Base-by-base conservation (phyloP, 2,888 invertebrate genomes). In the Allolobophora icterica region DNA sequence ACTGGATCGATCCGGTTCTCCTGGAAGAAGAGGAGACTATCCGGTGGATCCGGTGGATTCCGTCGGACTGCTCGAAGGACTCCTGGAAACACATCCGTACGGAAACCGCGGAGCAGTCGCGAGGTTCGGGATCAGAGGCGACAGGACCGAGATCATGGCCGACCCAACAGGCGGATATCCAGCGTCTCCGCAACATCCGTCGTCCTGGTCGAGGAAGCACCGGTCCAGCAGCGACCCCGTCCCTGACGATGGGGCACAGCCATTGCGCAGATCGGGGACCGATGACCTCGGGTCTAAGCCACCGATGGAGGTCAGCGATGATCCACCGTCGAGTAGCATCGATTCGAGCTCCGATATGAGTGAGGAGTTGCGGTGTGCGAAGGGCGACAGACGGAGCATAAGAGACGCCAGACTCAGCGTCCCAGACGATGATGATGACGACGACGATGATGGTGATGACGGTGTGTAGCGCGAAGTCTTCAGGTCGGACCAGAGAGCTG, bases 61-160 rank as follows among this genome's bases (percentile, higher is more conserved):
- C 34, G 87, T 87, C 6, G 87, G 87, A 87, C 87, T 87, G 87
- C 87, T 87, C 87, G 87, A 87, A 19, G 87, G 87, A 87, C 87
- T 87, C 34, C 87, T 34, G 24, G 87, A 87, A 24, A 24, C 8
- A 17, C 87, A 87, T 87, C 87, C 87, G 87, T 38, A 35, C 11
- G 35, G 87, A n/a, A 71, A 87, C n/a, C 19, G 87, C 34, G 87
- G 87, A 87, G 35, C 35, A 35, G 87, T 34, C 21, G 87, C 19
- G 35, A 87, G 71, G 30, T 71, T 13, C 17, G 71, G 30, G 30
- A n/a, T 71, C 30, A 71, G 71, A 71, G 71, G 71, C 4, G 71
- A 71, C 71, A 71, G 71, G 71, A 71, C 71, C n/a, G 71, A 71
- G 71, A 71, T 71, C 71, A 71, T 6, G 11, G 71, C 13, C 71